These are phyloP conservation scores for Triplophysa tibetana DNA, from an alignment of 2,113 vertebrate species.

Conservation along the genomic window DNA sequence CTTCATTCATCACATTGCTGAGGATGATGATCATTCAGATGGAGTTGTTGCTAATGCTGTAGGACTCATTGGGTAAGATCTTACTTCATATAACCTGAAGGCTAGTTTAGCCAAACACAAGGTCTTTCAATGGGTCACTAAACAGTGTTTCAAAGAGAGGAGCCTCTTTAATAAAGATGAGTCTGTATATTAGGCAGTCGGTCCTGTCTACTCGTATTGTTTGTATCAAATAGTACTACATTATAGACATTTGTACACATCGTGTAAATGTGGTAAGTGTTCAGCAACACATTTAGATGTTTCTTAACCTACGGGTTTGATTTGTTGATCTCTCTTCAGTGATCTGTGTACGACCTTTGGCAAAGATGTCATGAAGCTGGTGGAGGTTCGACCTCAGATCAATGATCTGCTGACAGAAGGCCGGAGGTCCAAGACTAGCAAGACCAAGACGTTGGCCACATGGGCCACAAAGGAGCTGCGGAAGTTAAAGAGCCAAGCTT, in stretches of 20 bases:
- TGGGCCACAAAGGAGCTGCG: constrained; percentile 99
- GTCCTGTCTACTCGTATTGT: too few relatives aligned
- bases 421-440: constrained; percentile 92
- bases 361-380: constrained; percentile 95
- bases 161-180: too few relatives aligned
- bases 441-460: constrained; percentile 95
- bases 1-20: constrained; percentile 96
- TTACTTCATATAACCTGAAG: too few relatives aligned
- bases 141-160: too few relatives aligned
- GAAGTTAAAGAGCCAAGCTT: constrained; percentile 98
- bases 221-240: too few relatives aligned
- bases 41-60: constrained; percentile 92
- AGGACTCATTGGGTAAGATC: constrained; percentile 88
- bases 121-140: too few relatives aligned
- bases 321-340: constrained; percentile 60
- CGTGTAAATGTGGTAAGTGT: too few relatives aligned
- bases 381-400: constrained; percentile 94
- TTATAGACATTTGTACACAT: too few relatives aligned
- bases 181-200: too few relatives aligned
- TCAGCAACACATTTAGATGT: too few relatives aligned
- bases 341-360: constrained; percentile 96
- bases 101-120: too few relatives aligned
- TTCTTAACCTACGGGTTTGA: too few relatives aligned
- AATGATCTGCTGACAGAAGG: constrained; percentile 96
- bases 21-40: constrained; percentile 96